Conservation (phyloP, 1,140 invertebrate species). For the Euborellia annulipes region DNA sequence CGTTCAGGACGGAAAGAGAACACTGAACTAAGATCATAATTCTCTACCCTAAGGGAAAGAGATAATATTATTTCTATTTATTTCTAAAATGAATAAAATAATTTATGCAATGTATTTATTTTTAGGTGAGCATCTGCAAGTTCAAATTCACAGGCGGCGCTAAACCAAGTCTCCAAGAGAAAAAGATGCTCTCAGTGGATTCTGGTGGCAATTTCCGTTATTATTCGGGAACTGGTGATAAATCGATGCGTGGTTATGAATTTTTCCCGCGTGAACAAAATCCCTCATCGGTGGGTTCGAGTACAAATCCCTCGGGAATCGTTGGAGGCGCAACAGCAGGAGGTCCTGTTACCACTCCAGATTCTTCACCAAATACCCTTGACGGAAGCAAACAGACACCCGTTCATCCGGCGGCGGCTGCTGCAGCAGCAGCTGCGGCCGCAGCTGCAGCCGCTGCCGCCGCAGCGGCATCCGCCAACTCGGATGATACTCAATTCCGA, state of each 20-base stretch:
- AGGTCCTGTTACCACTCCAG: no score
- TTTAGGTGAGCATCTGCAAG: constrained; percentile 65
- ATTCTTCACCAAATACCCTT: no score
- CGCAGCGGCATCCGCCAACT: constrained; percentile 14
- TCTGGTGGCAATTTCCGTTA: constrained; percentile 72
- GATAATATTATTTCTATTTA: no score
- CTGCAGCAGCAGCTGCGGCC: constrained; percentile 5
- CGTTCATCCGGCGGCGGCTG: not conserved
- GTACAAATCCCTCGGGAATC: no score
- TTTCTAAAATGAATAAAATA: no score
- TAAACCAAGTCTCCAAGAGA: constrained; percentile 71
- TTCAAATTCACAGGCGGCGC: constrained; percentile 84
- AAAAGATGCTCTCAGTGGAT: constrained; percentile 77
- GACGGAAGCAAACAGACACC: no score
- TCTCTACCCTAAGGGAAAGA: no score
- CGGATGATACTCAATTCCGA: not conserved
- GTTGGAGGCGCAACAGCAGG: no score
- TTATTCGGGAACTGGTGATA: constrained; percentile 56
- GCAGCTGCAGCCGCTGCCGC: constrained; percentile 12
- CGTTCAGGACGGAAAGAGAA: no score
- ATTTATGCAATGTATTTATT: no score
- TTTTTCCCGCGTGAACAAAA: constrained; percentile 49
- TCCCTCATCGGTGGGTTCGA: no score
- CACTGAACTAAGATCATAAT: no score
- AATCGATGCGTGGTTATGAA: constrained; percentile 58